Evolutionary conservation across 2,888 invertebrate species (phyloP), one percentile per base, ranked within the genome.

Genomic region (Leptinotarsa peninsularis): DNA sequence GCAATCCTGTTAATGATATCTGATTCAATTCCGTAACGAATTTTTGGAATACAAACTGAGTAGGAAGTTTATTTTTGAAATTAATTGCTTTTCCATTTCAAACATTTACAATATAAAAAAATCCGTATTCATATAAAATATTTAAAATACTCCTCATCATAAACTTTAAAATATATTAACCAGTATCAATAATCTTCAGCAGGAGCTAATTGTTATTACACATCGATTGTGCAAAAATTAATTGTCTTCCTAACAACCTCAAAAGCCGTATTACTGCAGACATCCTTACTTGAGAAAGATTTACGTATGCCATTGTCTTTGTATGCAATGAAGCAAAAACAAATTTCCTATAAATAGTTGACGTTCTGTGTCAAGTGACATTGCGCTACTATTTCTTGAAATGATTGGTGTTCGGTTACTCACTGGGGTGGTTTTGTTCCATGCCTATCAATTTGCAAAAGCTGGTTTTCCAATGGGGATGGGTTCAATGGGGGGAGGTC

Each of bases 401-500:
- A 63, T 63, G 63, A 63, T 14, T 63, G 63, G 17, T 43, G 43
- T 43, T 43, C 27, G 43, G 7, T 43, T 63, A 10, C 7, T 63
- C n/a, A 7, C 14, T 33, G 63, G 63, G 43, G 43, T 63, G 43
- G 63, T 63, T 43, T 18, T 63, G 33, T 63, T 63, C 63, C 63
- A n/a, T 43, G 33, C 43, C 43, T 33, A n/a, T 17, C 4, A 63
- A 33, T 43, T 18, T 63, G n/a, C 63, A 33, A 33, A 43, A 63
- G 33, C 63, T 5, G 63, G 21, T 63, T 43, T 33, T 43, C 63
- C 63, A 67, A 78, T 49, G 71, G 75, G 50, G 43, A 68, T 27
- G 21, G 70, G 49, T 54, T 52, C 77, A 58, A 70, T 67, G 75
- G 67, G 58, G 74, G 78, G 78, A 76, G 68, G 67, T 79, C 77